Percentiles rank a stretch among this genome's conserved stretches.
phyloP scores from a whole-genome alignment of 2,797 vertebrate species.

The Mormyrops boulengeri region DNA sequence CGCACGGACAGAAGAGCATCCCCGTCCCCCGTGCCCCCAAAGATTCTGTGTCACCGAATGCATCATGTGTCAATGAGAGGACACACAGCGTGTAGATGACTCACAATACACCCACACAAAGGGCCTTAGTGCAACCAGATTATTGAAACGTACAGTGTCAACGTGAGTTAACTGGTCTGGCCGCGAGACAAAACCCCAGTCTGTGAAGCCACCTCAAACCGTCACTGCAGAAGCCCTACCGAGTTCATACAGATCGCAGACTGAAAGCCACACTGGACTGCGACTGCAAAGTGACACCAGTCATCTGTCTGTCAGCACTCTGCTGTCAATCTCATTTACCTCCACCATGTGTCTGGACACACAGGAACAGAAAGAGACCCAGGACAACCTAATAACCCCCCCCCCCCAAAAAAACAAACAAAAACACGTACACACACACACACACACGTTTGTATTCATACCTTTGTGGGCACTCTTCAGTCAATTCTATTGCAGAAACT shows the following conservation, averaged over 20 bases:
- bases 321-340: not conserved
- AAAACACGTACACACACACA: not conserved
- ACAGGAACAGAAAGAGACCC: not conserved
- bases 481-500: not conserved
- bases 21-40: not conserved
- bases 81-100: not conserved
- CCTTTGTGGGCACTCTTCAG: not conserved
- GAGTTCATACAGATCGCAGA: not conserved
- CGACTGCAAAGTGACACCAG: not conserved
- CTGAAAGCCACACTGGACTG: not conserved
- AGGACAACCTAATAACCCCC: not conserved
- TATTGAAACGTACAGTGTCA: not conserved
- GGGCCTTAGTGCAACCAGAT: not conserved
- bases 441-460: not conserved
- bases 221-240: not conserved
- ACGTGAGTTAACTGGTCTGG: not conserved
- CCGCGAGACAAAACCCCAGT: not conserved
- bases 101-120: not conserved
- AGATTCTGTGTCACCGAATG: not conserved
- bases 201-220: not conserved
- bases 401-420: not conserved
- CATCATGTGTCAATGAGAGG: not conserved
- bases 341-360: not conserved
- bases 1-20: conserved; percentile 32
- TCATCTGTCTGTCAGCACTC: not conserved